Conservation (phyloP, 2,888 invertebrate species). For the Ashinkailepas kermadecensis region DNA sequence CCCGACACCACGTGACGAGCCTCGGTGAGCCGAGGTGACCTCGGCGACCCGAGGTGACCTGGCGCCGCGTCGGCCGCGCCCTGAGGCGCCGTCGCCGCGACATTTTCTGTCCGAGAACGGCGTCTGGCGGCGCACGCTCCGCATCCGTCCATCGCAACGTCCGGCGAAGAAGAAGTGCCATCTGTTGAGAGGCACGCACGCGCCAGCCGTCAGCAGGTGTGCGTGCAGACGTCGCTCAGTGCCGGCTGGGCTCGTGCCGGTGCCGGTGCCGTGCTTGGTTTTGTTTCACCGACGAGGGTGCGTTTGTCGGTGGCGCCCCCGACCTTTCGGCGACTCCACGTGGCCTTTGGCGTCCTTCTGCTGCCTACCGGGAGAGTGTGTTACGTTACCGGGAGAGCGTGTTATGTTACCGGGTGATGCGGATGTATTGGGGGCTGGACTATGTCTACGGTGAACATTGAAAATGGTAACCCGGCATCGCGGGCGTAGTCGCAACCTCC, state of each 20-base stretch:
- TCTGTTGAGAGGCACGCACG: neutral
- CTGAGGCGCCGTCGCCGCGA: neutral
- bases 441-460: neutral
- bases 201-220: neutral
- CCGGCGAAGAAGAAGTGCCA: neutral
- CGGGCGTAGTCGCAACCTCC: neutral
- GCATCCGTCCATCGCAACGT: neutral
- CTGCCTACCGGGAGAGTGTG: too few relatives aligned
- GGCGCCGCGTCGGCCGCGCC: neutral
- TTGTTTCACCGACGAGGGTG: neutral
- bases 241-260: neutral
- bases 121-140: neutral
- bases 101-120: neutral
- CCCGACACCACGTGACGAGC: neutral
- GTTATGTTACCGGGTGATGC: too few relatives aligned
- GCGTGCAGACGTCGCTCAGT: neutral
- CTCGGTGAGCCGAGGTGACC: neutral
- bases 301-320: neutral
- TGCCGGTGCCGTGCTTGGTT: neutral
- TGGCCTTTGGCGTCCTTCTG: neutral
- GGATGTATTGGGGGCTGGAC: neutral
- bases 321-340: neutral
- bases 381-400: too few relatives aligned
- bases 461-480: neutral
- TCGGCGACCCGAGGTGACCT: neutral